A percentile compares a stretch with the other conserved stretches of the same genome.
These are phyloP conservation scores for Trichopria drosophilae DNA, from an alignment of 2,888 invertebrate species.

Conservation along the genomic window DNA sequence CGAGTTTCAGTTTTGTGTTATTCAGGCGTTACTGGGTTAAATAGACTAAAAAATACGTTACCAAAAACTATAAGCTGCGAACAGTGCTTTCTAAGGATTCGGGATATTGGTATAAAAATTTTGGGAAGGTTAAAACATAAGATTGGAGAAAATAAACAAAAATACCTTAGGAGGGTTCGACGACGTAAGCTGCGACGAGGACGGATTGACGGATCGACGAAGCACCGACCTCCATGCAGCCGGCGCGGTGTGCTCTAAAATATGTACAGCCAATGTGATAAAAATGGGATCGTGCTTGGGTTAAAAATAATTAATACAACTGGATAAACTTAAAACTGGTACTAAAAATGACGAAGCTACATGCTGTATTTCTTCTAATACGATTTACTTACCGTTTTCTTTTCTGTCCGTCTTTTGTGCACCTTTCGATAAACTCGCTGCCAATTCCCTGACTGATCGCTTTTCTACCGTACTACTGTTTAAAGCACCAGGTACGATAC, in stretches of 20 bases:
- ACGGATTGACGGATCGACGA: slow-evolving; percentile 54
- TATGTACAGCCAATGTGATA: slow-evolving; percentile 37
- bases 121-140: slow-evolving; percentile 15
- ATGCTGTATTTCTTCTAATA: no score
- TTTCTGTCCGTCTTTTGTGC: slow-evolving; percentile 49
- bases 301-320: no score
- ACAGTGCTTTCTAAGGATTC: neutral
- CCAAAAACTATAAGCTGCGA: slow-evolving; percentile 10
- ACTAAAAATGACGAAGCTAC: no score
- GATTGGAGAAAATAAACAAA: slow-evolving; percentile 33
- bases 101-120: slow-evolving; percentile 13
- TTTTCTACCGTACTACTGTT: slow-evolving; percentile 59
- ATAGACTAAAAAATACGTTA: no score
- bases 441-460: slow-evolving; percentile 61
- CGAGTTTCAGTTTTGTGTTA: no score
- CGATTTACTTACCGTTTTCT: slow-evolving; percentile 56
- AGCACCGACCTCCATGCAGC: slow-evolving; percentile 57
- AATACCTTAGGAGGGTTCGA: slow-evolving; percentile 40
- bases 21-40: no score
- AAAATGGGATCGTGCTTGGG: no score
- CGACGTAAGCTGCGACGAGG: slow-evolving; percentile 51
- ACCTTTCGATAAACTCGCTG: slow-evolving; percentile 59
- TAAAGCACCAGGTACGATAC: slow-evolving; percentile 58
- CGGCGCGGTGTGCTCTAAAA: slow-evolving; percentile 56
- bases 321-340: no score